These are phyloP conservation scores for Alauda arvensis DNA, from an alignment of 2,797 vertebrate genomes.

Conservation along the genomic window DNA sequence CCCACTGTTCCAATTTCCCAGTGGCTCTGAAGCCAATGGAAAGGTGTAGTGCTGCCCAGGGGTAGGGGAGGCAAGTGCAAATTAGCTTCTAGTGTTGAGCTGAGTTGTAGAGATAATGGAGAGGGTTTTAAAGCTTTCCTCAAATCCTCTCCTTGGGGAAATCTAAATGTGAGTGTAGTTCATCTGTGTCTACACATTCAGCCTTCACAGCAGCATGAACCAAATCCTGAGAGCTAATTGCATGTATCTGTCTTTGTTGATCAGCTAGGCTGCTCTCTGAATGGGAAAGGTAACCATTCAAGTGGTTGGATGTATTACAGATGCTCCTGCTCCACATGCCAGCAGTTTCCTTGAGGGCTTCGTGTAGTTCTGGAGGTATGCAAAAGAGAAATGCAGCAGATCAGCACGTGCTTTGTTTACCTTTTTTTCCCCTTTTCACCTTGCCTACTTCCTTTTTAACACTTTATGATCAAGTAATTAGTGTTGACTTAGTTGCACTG, in stretches of 20 bases:
- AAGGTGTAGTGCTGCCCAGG: background rate
- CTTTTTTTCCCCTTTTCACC: background rate
- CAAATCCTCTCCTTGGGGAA: background rate
- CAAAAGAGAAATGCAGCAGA: background rate
- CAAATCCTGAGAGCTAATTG: background rate
- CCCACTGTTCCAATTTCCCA: background rate
- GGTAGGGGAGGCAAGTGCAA: background rate
- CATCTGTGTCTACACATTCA: background rate
- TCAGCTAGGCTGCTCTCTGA: background rate
- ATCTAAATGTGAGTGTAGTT: background rate
- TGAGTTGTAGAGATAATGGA: background rate
- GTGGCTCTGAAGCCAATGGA: background rate
- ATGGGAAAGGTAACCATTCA: background rate
- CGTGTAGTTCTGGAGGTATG: background rate
- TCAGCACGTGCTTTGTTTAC: background rate
- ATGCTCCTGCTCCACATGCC: background rate
- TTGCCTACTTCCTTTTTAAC: background rate
- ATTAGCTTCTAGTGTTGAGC: background rate
- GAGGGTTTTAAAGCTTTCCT: background rate
- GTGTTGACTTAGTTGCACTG: background rate
- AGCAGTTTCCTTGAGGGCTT: background rate
- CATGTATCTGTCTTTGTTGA: background rate
- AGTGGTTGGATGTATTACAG: background rate
- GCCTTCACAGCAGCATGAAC: background rate
- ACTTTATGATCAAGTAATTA: background rate